These are phyloP conservation scores for Heterotis niloticus DNA, from an alignment of 2,113 vertebrate species.

Conservation along the genomic window DNA sequence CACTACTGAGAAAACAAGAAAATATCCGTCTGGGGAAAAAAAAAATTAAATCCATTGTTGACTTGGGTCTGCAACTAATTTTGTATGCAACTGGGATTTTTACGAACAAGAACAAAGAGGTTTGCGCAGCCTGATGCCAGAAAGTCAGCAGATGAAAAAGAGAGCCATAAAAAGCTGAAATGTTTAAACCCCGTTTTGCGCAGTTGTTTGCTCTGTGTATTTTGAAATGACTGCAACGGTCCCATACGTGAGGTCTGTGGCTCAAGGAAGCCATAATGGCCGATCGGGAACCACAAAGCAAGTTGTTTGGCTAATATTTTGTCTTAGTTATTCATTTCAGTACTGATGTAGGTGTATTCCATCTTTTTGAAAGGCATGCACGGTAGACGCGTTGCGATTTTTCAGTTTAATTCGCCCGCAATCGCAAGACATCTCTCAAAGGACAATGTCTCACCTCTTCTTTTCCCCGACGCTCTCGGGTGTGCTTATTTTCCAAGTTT, in stretches of 20 bases:
- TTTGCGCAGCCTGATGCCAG: neutral
- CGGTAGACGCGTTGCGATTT: too few relatives aligned
- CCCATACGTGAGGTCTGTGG: too few relatives aligned
- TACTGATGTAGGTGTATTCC: too few relatives aligned
- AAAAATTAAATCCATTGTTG: neutral
- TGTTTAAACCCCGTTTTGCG: neutral
- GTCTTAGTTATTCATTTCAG: too few relatives aligned
- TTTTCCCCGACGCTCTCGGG: neutral
- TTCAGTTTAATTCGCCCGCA: too few relatives aligned
- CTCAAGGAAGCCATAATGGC: too few relatives aligned
- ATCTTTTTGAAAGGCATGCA: too few relatives aligned
- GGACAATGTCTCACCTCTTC: neutral
- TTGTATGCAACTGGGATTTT: neutral
- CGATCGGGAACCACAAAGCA: too few relatives aligned
- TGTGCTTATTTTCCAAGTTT: neutral
- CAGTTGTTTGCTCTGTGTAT: neutral
- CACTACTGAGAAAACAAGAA: neutral
- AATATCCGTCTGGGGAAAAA: neutral
- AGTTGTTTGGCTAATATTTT: too few relatives aligned
- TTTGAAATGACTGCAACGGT: neutral
- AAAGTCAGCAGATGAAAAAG: too few relatives aligned
- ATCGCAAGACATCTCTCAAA: neutral
- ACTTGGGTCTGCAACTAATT: neutral
- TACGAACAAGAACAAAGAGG: neutral
- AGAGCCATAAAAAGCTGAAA: neutral